Percentiles rank a stretch among this genome's conserved stretches.
Conservation (phyloP, 2,888 invertebrate species). For the Nephrotoma flavescens region DNA sequence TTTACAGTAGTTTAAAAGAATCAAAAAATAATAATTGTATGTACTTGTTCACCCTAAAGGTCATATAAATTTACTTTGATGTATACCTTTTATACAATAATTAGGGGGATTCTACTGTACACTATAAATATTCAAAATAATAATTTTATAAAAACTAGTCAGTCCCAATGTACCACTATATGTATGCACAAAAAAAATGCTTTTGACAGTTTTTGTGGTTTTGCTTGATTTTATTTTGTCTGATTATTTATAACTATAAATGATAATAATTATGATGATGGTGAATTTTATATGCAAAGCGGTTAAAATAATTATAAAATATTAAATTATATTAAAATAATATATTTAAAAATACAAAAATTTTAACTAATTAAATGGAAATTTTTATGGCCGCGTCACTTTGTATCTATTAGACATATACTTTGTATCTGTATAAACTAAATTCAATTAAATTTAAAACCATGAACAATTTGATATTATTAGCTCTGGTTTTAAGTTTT, state of each 20-base stretch:
- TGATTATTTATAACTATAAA: background rate
- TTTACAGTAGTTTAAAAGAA: background rate
- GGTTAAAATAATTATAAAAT: background rate
- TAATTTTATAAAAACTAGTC: background rate
- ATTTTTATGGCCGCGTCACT: background rate
- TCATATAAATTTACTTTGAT: background rate
- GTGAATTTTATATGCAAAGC: background rate
- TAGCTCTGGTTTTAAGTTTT: too few relatives aligned
- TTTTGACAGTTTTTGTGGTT: background rate
- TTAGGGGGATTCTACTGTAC: background rate
- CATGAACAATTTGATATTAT: too few relatives aligned
- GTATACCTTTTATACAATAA: background rate
- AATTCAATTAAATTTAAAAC: background rate
- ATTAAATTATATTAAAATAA: background rate
- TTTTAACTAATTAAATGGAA: background rate
- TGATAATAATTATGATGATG: background rate
- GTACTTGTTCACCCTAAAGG: background rate
- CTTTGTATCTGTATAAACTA: background rate
- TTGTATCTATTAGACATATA: too few relatives aligned
- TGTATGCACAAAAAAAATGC: background rate
- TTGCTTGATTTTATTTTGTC: background rate
- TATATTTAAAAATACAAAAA: background rate
- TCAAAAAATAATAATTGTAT: background rate
- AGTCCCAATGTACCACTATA: background rate
- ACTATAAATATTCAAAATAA: background rate